Base-by-base conservation (phyloP, 2,113 vertebrate genomes). In the Phalacrocorax pelagicus region DNA sequence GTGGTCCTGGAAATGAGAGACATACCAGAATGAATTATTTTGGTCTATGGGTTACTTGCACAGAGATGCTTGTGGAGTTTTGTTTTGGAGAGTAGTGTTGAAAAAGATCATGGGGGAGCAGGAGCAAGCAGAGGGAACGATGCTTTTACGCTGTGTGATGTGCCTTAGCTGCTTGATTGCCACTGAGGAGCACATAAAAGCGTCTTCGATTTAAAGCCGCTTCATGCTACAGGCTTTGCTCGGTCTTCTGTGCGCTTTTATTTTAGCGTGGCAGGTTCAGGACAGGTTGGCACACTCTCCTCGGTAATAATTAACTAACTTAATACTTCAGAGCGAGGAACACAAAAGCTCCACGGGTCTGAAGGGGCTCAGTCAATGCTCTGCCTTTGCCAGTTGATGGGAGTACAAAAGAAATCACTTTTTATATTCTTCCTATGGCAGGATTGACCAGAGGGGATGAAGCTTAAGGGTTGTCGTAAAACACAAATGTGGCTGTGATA, bases 241-340 rank as follows among this genome's bases (percentile, higher is more conserved):
- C 10, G 9, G 51, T 78, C 66, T 75, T 38, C 58, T 59, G 66
- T n/a, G 69, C 7, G 54, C 30, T 85, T 86, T 92, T 91, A 59
- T 81, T 86, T 94, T 91, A 94, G 93, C 36, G 81, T 94, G 94
- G 86, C 88, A 73, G 91, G 82, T 89, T 83, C 75, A 42, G 88
- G 92, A 87, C 34, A 34, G 87, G 96, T 94, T 96, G 92, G 32
- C 85, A 92, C 91, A 5, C 92, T 97, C 77, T 91, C 90, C 92
- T 95, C 30, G n/a, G 90, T 94, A 93, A 96, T 90, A 97, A 97
- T 97, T 97, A 97, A 97, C 97, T 93, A 96, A 97, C 86, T 94
- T 93, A 82, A 81, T 96, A 92, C 94, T 96, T 89, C 86, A 81
- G 93, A 71, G 92, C 16, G 32, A 92, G 95, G 87, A 96, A 82